Conservation (phyloP, 1,140 invertebrate genomes). For the Drosophila neocordata region DNA sequence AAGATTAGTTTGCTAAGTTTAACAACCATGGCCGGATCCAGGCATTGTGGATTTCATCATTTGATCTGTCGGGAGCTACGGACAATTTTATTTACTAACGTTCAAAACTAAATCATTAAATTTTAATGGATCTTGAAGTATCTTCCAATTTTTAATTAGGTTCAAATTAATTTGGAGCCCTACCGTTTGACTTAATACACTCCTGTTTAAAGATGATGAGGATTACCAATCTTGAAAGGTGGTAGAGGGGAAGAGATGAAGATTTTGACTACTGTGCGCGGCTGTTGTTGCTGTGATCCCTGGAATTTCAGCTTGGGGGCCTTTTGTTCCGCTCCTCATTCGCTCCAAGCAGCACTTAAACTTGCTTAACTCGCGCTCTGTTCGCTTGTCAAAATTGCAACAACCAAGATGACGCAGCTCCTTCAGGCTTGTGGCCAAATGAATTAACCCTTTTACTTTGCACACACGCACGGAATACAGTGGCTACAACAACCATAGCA, state of each 20-base stretch:
- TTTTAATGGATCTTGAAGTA: too few species aligned
- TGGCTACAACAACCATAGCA: constrained; percentile 43
- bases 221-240: constrained; percentile 3
- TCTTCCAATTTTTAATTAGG: too few species aligned
- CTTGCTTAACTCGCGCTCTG: constrained; percentile 66
- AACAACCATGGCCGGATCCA: too few species aligned
- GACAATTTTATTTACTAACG: too few species aligned
- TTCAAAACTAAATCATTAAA: too few species aligned
- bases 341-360: constrained; percentile 52
- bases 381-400: constrained; percentile 77
- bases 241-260: constrained; percentile 1
- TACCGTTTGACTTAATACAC: background rate
- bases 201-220: constrained; percentile 20
- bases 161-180: too few species aligned
- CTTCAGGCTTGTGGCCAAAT: constrained; percentile 61
- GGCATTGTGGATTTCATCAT: too few species aligned
- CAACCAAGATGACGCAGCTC: constrained; percentile 68
- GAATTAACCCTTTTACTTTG: constrained; percentile 82
- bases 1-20: constrained; percentile 54
- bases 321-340: constrained; percentile 59
- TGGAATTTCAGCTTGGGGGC: constrained; percentile 61
- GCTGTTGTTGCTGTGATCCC: constrained; percentile 46
- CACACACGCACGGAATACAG: constrained; percentile 38
- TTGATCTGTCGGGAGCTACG: too few species aligned
- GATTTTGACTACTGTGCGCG: constrained; percentile 48